Evolutionary conservation across 2,888 invertebrate species (phyloP).

Genomic region (Eledona agricola): DNA sequence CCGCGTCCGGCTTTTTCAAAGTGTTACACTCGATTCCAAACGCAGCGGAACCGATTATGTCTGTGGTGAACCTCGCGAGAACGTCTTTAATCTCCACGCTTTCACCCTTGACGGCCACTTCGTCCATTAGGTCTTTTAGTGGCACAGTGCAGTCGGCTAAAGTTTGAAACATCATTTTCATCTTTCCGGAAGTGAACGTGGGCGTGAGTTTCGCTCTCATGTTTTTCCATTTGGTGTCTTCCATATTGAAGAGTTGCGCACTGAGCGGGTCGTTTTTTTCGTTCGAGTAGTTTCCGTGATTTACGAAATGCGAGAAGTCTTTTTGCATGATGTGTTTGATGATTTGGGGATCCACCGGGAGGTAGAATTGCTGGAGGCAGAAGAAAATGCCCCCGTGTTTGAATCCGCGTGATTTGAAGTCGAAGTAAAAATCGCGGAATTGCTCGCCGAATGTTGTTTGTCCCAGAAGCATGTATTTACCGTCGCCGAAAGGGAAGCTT

Average conservation of each 20-base stretch:
- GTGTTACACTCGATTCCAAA: slow-evolving; percentile 69
- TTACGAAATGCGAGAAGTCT: slow-evolving; percentile 69
- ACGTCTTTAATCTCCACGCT: slow-evolving; percentile 60
- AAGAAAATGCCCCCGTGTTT: slow-evolving; percentile 42
- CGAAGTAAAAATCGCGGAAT: slow-evolving; percentile 33
- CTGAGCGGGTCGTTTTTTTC: slow-evolving; percentile 68
- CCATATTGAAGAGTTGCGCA: slow-evolving; percentile 66
- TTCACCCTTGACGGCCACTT: slow-evolving; percentile 51
- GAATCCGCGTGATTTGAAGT: slow-evolving; percentile 36
- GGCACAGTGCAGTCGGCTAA: slow-evolving; percentile 66
- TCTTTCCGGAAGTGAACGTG: slow-evolving; percentile 71
- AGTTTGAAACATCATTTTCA: slow-evolving; percentile 71
- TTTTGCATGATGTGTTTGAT: slow-evolving; percentile 64
- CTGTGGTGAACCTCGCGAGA: slow-evolving; percentile 68
- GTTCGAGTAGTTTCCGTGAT: slow-evolving; percentile 68
- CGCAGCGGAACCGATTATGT: slow-evolving; percentile 68
- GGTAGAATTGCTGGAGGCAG: slow-evolving; percentile 55
- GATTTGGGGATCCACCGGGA: slow-evolving; percentile 43
- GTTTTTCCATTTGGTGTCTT: slow-evolving; percentile 69
- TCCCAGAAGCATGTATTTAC: slow-evolving; percentile 9
- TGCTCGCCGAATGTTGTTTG: slow-evolving; percentile 25
- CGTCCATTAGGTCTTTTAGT: slow-evolving; percentile 62
- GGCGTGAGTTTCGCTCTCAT: slow-evolving; percentile 70
- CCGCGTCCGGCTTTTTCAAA: slow-evolving; percentile 64
- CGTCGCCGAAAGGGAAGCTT: slow-evolving; percentile 49